Evolutionary conservation across 2,113 vertebrate species (phyloP), one percentile per base, ranked within the genome.

Genomic region (Lagopus muta): DNA sequence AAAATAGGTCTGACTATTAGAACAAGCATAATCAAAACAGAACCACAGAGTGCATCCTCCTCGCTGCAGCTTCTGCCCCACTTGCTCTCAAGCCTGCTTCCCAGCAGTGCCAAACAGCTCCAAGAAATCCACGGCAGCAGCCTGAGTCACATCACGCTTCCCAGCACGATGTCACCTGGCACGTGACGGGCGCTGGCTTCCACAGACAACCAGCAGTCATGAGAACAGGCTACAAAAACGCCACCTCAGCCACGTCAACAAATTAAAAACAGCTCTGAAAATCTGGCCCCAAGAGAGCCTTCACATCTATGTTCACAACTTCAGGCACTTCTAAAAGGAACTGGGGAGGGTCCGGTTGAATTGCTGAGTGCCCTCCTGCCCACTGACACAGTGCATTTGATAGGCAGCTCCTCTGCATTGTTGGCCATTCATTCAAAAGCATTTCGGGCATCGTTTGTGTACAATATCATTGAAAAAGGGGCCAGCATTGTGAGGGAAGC

Each of bases 1-100:
- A 94, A 95, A 95, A 94, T 89, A 88, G 91, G 42, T 50, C 77
- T 76, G 71, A 64, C 88, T 92, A 76, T 87, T 47, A 57, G 69
- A 80, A 78, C 50, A 73, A 90, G 74, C 22, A 60, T 20, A 54
- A 67, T 67, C 69, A 73, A 40, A 47, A 42, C 40, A 61, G 69
- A 75, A 58, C n/a, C 47, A 47, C 50, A 13, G 48, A 82, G 30
- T 60, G 70, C 79, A 72, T 47, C 74, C 36, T 90, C 17, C 60
- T 89, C 72, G 36, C 69, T 55, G 81, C 48, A 76, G 76, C 85
- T 87, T 88, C 87, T 91, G 84, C 86, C 50, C 78, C 82, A 79
- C 82, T 82, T 86, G 65, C 62, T 94, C 45, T 80, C 34, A 11
- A 75, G 73, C 50, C 62, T 30, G 54, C 47, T n/a, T 42, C 43